Conservation (phyloP, 2,113 vertebrate species). For the Calyptomena viridis region DNA sequence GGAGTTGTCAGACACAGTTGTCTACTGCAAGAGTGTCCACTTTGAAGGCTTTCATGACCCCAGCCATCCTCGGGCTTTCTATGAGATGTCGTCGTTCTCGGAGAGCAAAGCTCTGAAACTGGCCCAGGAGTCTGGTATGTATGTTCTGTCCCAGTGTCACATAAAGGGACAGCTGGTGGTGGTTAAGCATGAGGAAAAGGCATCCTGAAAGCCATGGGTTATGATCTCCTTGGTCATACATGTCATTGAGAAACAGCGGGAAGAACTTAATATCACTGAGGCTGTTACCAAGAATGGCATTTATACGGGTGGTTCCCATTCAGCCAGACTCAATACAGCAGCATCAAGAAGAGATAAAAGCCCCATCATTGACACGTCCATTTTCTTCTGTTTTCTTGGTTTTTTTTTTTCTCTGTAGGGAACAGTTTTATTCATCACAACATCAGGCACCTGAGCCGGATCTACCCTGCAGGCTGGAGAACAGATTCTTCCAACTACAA, state of each 20-base stretch:
- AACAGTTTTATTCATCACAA: constrained; percentile 85
- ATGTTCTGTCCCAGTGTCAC: not conserved
- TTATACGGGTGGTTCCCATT: not conserved
- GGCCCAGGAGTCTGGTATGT: constrained; percentile 83
- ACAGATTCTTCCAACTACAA: constrained; percentile 95
- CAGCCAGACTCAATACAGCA: not conserved
- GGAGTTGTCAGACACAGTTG: constrained; percentile 87
- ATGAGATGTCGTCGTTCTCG: constrained; percentile 90
- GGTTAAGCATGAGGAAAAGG: not conserved
- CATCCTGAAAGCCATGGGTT: not conserved
- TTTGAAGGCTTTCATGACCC: constrained; percentile 84
- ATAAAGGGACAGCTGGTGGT: not conserved
- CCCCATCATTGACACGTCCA: not conserved
- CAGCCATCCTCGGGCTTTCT: constrained; percentile 77
- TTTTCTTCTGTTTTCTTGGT: not conserved
- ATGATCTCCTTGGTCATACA: not conserved
- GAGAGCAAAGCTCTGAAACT: constrained; percentile 87
- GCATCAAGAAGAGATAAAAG: not conserved
- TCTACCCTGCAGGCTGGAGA: constrained; percentile 90
- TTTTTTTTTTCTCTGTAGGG: constrained; percentile 53
- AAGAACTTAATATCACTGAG: not conserved
- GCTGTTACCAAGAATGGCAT: not conserved
- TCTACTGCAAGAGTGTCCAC: constrained; percentile 97
- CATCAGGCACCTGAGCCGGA: constrained; percentile 86
- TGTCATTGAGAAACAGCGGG: not conserved